Evolutionary conservation across 1,140 invertebrate genomes (phyloP), one percentile per base, ranked within the genome.

Genomic region (Dreissena rostriformis): DNA sequence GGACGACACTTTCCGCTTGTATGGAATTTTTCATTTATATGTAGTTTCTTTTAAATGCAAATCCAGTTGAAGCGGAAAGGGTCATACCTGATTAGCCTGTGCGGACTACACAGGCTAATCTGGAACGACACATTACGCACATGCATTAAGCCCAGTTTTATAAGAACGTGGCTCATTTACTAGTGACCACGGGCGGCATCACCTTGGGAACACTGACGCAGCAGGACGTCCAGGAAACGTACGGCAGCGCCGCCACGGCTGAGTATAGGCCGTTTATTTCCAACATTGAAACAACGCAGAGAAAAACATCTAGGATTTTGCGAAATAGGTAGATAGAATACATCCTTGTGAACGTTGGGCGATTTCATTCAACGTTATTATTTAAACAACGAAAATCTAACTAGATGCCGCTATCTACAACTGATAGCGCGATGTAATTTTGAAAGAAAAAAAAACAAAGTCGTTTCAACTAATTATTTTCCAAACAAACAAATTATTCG

Each of bases 261-360:
- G 78, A 80, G 15, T 80, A 61, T 29, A 80, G 71, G 22, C 78
- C 78, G 28, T 80, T 39, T 22, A 61, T 80, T 29, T 39, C 67
- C 15, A 55, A 71, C 29, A 49, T 67, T 11, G 51, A 24, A n/a
- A 80, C 52, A 10, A 61, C 78, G 17, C 19, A 61, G 11, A n/a
- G 22, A n/a, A 17, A 78, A 39, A 80, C 78, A 22, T 63, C 78
- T 7, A 80, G 78, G 55, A n/a, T 80, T 26, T 22, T 80, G 39
- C 52, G 68, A 72, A 71, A 80, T 39, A 80, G 78, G 78, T 80
- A 19, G 12, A 24, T 24, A n/a, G 17, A 4, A 19, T 61, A 61
- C 39, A 39, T 39, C 39, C 39, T 39, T 39, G 2, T 39, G 4
- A 39, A 39, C 8, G 39, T 39, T 39, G 39, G 2, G 39, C 39